Conservation (phyloP, 64 coral and sea anemone species). For the Porites lutea region DNA sequence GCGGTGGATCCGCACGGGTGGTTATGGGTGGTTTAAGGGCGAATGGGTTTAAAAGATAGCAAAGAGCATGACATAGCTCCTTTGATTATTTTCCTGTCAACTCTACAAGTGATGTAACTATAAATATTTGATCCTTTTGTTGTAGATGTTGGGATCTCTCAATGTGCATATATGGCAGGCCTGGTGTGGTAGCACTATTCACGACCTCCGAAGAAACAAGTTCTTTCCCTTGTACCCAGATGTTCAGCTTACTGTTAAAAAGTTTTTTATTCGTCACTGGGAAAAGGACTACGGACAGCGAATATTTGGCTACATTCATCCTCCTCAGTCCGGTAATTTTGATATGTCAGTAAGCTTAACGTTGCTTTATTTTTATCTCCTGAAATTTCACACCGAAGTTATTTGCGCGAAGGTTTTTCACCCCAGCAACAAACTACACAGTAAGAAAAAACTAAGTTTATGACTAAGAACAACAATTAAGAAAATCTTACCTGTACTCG, state of each 20-base stretch:
- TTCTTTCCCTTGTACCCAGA: constrained; percentile 95
- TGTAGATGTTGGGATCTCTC: constrained; percentile 83
- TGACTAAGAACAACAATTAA: too few species aligned
- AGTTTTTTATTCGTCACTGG: constrained; percentile 75
- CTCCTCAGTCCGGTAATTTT: constrained; percentile 78
- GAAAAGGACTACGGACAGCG: constrained; percentile 90
- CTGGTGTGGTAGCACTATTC: constrained; percentile 95
- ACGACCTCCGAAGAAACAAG: constrained; percentile 86
- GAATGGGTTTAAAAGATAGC: too few species aligned
- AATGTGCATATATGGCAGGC: constrained; percentile 98
- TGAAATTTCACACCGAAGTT: too few species aligned
- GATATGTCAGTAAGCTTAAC: neutral
- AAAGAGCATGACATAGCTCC: too few species aligned
- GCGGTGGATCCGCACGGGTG: too few species aligned
- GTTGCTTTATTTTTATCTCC: too few species aligned
- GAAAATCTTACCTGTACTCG: too few species aligned
- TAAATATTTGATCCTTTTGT: neutral
- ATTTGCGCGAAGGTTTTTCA: too few species aligned
- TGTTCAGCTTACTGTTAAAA: constrained; percentile 64
- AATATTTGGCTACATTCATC: constrained; percentile 94
- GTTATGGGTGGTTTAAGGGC: too few species aligned
- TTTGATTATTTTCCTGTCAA: too few species aligned
- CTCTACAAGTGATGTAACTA: neutral
- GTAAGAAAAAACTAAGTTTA: too few species aligned
- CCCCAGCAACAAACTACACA: too few species aligned